A percentile compares a stretch with the other conserved stretches of the same genome.
phyloP scores from a whole-genome alignment of 2,113 vertebrate genomes.

The Lontra canadensis region DNA sequence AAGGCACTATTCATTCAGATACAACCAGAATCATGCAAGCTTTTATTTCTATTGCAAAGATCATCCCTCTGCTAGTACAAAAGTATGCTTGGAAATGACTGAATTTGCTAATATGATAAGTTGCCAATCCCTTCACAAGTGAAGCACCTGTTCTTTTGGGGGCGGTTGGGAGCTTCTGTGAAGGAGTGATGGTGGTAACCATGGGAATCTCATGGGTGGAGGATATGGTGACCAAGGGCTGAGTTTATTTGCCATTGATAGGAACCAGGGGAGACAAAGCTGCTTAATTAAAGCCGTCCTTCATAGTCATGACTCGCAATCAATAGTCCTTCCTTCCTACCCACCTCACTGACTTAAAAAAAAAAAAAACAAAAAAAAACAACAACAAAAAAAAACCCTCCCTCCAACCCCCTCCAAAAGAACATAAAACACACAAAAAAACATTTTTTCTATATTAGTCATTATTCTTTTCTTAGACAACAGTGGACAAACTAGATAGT shows the following conservation, averaged over 20 bases:
- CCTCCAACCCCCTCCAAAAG: too few species aligned
- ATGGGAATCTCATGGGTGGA: background rate
- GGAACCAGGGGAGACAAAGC: background rate
- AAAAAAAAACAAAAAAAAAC: background rate
- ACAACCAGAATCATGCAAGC: background rate
- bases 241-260: background rate
- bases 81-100: background rate
- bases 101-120: background rate
- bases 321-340: background rate
- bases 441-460: background rate
- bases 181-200: background rate
- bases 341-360: background rate
- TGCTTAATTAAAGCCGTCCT: background rate
- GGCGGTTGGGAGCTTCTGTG: background rate
- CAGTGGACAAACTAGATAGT: background rate
- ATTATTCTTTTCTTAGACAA: background rate
- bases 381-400: too few species aligned
- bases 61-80: background rate
- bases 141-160: background rate
- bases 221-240: background rate
- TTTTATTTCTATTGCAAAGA: constrained; percentile 23
- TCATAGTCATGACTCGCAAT: background rate
- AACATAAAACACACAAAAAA: background rate
- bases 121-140: background rate
- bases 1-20: background rate